These are phyloP conservation scores for Criorhina ranunculi DNA, from an alignment of 2,888 invertebrate species.

Conservation along the genomic window DNA sequence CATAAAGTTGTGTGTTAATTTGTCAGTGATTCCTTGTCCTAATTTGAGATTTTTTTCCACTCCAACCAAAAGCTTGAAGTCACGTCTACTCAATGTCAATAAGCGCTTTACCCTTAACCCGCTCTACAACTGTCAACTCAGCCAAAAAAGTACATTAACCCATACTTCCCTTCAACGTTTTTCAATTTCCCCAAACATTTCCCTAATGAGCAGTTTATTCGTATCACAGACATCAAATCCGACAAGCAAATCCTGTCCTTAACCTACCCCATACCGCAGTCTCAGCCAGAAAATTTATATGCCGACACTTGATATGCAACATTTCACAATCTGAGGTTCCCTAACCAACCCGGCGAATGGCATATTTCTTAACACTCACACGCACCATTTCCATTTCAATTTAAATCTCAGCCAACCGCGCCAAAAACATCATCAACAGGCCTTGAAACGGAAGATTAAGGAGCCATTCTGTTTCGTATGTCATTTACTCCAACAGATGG, in stretches of 20 bases:
- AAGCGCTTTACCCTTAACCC: background rate
- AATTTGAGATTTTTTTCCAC: background rate
- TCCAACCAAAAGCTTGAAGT: background rate
- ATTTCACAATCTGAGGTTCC: constrained; percentile 26
- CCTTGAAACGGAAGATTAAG: constrained; percentile 4
- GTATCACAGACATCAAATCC: constrained; percentile 4
- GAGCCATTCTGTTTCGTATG: constrained; percentile 3
- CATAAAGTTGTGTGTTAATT: no score
- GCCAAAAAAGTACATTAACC: background rate
- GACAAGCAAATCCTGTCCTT: background rate
- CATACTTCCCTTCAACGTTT: background rate
- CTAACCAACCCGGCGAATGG: background rate
- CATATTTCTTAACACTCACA: constrained; percentile 29
- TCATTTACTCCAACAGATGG: constrained; percentile 11
- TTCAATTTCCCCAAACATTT: constrained; percentile 24
- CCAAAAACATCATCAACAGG: constrained; percentile 6
- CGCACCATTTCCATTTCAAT: constrained; percentile 44
- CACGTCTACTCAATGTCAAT: background rate
- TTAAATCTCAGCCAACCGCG: constrained; percentile 15
- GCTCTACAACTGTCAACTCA: background rate
- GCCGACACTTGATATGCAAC: constrained; percentile 36
- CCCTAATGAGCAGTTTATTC: constrained; percentile 27
- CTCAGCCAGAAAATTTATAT: constrained; percentile 21
- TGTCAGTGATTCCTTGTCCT: no score
- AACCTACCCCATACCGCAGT: background rate